Evolutionary conservation across 2,888 invertebrate species (phyloP).

Genomic region (Plusia festucae): DNA sequence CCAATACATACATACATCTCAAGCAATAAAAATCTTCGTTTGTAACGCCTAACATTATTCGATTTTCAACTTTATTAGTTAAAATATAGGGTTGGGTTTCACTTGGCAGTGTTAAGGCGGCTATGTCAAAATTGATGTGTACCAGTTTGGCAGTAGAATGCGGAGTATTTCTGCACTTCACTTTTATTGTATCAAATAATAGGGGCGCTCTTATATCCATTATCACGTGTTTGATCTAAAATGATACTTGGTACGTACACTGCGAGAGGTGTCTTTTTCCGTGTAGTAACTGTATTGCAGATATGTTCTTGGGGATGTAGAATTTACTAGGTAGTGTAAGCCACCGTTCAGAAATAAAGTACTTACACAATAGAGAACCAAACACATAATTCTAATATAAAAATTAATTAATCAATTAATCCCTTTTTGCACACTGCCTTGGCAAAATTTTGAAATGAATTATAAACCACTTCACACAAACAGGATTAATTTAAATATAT

Average conservation of each 20-base stretch:
- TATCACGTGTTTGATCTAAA: conserved; percentile 90
- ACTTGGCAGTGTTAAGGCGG: conserved; percentile 43
- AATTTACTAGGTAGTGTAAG: too few relatives aligned
- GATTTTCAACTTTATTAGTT: conserved; percentile 56
- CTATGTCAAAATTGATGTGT: conserved; percentile 69
- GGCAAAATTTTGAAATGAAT: too few relatives aligned
- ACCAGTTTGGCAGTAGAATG: conserved; percentile 83
- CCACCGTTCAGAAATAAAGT: too few relatives aligned
- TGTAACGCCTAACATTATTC: conserved; percentile 31
- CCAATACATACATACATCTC: conserved; percentile 70
- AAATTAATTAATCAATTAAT: too few relatives aligned
- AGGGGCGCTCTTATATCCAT: conserved; percentile 88
- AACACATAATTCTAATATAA: too few relatives aligned
- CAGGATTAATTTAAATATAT: too few relatives aligned
- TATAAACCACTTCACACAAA: too few relatives aligned
- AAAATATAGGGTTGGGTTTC: conserved; percentile 53
- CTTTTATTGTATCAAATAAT: conserved; percentile 90
- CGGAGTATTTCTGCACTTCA: conserved; percentile 89
- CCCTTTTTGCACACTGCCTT: too few relatives aligned
- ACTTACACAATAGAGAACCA: too few relatives aligned
- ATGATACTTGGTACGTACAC: conserved; percentile 84
- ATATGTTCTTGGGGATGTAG: conserved; percentile 22
- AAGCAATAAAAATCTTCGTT: conserved; percentile 76
- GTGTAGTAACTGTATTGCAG: conserved; percentile 63
- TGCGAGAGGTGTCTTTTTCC: conserved; percentile 69